These are phyloP conservation scores for Acipenser ruthenus DNA, from an alignment of 2,797 vertebrate species.

Conservation along the genomic window DNA sequence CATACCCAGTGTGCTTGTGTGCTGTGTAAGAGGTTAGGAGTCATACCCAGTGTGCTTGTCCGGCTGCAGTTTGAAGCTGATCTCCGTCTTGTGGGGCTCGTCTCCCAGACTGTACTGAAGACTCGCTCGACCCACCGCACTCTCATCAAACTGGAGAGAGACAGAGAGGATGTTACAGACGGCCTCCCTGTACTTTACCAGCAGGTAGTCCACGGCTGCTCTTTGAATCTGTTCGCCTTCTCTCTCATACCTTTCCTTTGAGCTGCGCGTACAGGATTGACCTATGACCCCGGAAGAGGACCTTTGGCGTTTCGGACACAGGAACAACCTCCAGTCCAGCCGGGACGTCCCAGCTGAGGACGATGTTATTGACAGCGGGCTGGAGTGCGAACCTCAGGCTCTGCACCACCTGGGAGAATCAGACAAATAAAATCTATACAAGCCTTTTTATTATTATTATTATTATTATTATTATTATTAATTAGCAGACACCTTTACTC, in stretches of 20 bases:
- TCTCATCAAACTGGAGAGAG: constrained; percentile 38
- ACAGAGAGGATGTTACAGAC: not conserved
- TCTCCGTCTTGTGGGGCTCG: constrained; percentile 42
- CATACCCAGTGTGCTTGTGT: too few species aligned
- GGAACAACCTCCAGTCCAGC: constrained; percentile 40
- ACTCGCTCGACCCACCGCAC: constrained; percentile 38
- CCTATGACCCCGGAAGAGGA: constrained; percentile 66
- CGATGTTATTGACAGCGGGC: constrained; percentile 47
- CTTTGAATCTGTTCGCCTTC: not conserved
- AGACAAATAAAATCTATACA: not conserved
- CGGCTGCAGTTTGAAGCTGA: constrained; percentile 50
- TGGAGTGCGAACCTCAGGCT: constrained; percentile 64
- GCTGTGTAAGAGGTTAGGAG: too few species aligned
- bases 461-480: too few species aligned
- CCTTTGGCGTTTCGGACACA: constrained; percentile 54
- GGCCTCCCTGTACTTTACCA: not conserved
- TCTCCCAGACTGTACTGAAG: constrained; percentile 59
- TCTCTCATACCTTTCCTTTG: constrained; percentile 18
- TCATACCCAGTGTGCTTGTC: constrained; percentile 23
- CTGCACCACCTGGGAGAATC: constrained; percentile 55
- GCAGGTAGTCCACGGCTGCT: not conserved
- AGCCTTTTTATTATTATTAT: too few species aligned
- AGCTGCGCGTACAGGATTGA: constrained; percentile 50
- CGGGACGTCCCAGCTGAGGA: constrained; percentile 55
- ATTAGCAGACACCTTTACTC: too few species aligned